Evolutionary conservation across 2,797 vertebrate species (phyloP).

Genomic region (Cephalopachus bancanus): DNA sequence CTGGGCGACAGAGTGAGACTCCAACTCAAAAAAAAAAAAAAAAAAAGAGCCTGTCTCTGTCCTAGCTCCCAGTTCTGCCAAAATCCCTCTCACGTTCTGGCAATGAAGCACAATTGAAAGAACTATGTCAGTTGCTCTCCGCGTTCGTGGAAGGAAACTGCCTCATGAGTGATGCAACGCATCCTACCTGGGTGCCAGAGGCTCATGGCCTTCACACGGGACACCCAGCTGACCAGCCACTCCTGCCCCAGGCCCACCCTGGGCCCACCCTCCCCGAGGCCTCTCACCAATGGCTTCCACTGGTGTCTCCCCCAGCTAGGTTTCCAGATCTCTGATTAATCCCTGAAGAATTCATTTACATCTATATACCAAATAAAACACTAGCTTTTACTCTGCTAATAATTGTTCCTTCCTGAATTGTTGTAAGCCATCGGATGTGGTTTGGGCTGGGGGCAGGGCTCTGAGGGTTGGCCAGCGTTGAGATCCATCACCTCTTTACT

Average conservation of each 20-base stretch:
- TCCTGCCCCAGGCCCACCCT: constrained; percentile 14
- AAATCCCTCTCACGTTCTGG: constrained; percentile 8
- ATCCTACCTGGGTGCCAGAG: constrained; percentile 35
- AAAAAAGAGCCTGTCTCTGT: too few species aligned
- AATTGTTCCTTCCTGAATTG: not conserved
- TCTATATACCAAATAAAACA: constrained; percentile 61
- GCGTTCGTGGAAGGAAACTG: not conserved
- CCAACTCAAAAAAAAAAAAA: too few species aligned
- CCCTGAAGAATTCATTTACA: constrained; percentile 74
- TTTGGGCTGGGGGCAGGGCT: not conserved
- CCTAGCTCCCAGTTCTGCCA: not conserved
- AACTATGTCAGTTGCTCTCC: not conserved
- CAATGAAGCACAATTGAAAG: not conserved
- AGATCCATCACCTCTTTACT: not conserved
- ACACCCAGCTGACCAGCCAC: not conserved
- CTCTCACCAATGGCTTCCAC: too few species aligned
- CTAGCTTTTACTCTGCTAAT: not conserved
- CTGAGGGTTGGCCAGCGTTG: not conserved
- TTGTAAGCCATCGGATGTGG: not conserved
- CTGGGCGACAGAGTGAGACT: too few species aligned
- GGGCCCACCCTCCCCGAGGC: not conserved
- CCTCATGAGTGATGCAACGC: not conserved
- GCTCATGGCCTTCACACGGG: constrained; percentile 48
- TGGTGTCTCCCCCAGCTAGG: constrained; percentile 61
- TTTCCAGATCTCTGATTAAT: constrained; percentile 75